These are phyloP conservation scores for Incurvaria masculella DNA, from an alignment of 2,888 invertebrate species.

Conservation along the genomic window DNA sequence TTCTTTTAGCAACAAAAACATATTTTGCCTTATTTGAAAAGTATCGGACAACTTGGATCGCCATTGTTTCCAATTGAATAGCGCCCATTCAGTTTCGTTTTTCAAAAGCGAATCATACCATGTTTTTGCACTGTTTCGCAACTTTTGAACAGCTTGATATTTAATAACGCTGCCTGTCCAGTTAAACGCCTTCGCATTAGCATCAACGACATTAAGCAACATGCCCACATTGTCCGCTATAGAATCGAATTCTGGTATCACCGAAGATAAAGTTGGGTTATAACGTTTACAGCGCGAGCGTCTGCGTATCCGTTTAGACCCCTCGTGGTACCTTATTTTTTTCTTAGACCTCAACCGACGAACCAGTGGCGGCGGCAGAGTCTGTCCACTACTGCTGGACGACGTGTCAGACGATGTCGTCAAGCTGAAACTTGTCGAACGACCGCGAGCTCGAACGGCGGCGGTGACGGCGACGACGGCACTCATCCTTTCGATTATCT, in stretches of 20 bases:
- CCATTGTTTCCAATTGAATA: slow-evolving; percentile 20
- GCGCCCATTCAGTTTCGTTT: slow-evolving; percentile 18
- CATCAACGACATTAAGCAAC: slow-evolving; percentile 20
- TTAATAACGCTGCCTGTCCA: slow-evolving; percentile 18
- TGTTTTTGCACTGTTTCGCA: slow-evolving; percentile 18
- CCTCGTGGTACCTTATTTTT: too few species aligned
- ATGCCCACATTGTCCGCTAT: slow-evolving; percentile 13
- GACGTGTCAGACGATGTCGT: too few species aligned
- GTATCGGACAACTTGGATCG: slow-evolving; percentile 17
- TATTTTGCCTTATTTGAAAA: slow-evolving; percentile 16
- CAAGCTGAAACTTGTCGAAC: too few species aligned
- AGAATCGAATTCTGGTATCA: slow-evolving; percentile 17
- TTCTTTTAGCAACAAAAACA: slow-evolving; percentile 6
- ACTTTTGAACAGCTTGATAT: slow-evolving; percentile 18
- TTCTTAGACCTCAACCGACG: too few species aligned
- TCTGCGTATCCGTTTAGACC: too few species aligned
- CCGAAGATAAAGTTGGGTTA: slow-evolving; percentile 11
- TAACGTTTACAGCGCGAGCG: too few species aligned
- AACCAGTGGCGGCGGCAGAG: too few species aligned
- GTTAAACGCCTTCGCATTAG: slow-evolving; percentile 17
- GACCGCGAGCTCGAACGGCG: too few species aligned
- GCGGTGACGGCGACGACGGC: too few species aligned
- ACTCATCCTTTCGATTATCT: too few species aligned
- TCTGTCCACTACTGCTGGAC: too few species aligned
- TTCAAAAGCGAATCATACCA: slow-evolving; percentile 18